Conservation (phyloP, 2,888 invertebrate genomes). For the Argynnis bischoffii region DNA sequence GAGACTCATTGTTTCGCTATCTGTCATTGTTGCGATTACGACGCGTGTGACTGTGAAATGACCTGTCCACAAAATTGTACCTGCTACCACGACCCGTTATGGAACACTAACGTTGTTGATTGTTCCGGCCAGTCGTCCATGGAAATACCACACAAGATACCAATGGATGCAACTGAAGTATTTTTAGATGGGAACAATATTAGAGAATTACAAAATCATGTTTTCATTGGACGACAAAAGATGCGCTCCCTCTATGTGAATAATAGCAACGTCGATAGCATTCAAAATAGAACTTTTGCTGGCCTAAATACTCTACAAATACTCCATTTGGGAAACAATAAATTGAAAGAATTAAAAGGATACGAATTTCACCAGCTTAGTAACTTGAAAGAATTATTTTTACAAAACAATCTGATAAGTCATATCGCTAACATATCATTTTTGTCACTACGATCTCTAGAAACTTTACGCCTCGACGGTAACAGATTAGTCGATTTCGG, state of each 20-base stretch:
- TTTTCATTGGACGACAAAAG: constrained; percentile 95
- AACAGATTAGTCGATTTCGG: constrained; percentile 91
- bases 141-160: constrained; percentile 92
- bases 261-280: constrained; percentile 90
- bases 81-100: constrained; percentile 96
- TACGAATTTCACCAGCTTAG: constrained; percentile 92
- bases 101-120: constrained; percentile 96
- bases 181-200: constrained; percentile 96
- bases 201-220: constrained; percentile 91
- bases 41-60: constrained; percentile 98
- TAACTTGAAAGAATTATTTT: constrained; percentile 89
- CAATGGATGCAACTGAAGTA: constrained; percentile 97
- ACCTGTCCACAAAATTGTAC: constrained; percentile 96
- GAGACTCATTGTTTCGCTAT: constrained; percentile 96
- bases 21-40: constrained; percentile 98
- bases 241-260: constrained; percentile 93
- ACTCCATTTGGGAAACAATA: constrained; percentile 93
- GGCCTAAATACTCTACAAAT: constrained; percentile 90
- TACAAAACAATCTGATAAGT: constrained; percentile 92
- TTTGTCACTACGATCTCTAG: constrained; percentile 88
- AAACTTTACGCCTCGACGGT: constrained; percentile 91
- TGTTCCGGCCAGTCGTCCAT: constrained; percentile 90
- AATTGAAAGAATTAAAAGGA: constrained; percentile 89
- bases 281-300: constrained; percentile 95
- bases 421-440: constrained; percentile 92